A percentile compares a stretch with the other conserved stretches of the same genome.
Evolutionary conservation across 2,797 vertebrate genomes (phyloP).

Genomic region (Phalloptychus januarius): DNA sequence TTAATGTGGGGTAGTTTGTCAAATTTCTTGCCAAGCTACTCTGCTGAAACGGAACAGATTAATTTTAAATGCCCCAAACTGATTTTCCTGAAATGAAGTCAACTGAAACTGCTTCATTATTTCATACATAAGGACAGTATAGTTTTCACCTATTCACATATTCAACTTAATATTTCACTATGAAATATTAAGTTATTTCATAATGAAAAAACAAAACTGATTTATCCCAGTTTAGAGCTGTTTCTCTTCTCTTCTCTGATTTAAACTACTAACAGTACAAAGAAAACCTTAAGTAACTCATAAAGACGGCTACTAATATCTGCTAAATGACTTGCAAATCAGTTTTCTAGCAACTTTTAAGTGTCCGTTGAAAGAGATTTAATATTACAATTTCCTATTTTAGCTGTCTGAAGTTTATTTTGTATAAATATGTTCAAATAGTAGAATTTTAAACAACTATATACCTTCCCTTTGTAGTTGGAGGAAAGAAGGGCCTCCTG

Average conservation of each 20-base stretch:
- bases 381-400: background rate
- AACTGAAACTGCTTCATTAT: too few species aligned
- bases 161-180: too few species aligned
- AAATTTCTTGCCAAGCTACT: background rate
- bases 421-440: conserved; percentile 16
- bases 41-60: background rate
- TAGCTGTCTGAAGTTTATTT: background rate
- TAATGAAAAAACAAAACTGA: background rate
- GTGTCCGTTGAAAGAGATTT: background rate
- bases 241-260: too few species aligned
- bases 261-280: background rate
- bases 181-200: background rate
- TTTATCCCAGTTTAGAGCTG: background rate
- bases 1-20: background rate
- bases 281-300: background rate
- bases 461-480: conserved; percentile 13
- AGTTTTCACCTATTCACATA: background rate
- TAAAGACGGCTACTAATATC: background rate
- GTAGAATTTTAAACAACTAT: background rate
- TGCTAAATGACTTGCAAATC: background rate
- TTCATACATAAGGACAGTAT: too few species aligned
- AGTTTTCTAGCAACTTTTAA: background rate
- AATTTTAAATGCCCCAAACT: background rate
- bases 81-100: background rate
- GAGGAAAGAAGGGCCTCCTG: background rate